phyloP scores from a whole-genome alignment of 2,888 invertebrate species.

The Muschampia plurimacula region DNA sequence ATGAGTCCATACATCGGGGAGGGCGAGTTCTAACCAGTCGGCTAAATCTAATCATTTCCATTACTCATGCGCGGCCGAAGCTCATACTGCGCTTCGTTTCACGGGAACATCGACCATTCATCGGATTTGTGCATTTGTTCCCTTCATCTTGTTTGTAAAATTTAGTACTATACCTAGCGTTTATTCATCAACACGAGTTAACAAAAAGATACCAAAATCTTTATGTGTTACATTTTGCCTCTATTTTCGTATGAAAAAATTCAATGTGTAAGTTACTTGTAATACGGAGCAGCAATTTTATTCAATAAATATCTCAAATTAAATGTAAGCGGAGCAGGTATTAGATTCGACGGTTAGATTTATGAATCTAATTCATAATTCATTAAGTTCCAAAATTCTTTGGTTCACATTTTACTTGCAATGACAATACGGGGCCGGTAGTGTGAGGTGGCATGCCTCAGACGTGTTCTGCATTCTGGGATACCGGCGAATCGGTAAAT shows the following conservation, averaged over 20 bases:
- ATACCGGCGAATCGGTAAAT: constrained; percentile 57
- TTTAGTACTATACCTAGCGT: constrained; percentile 37
- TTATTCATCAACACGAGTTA: background rate
- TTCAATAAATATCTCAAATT: too few species aligned
- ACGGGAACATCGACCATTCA: constrained; percentile 66
- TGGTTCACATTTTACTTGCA: constrained; percentile 23
- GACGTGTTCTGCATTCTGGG: constrained; percentile 60
- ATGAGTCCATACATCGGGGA: constrained; percentile 53
- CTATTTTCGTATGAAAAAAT: too few species aligned
- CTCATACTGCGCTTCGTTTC: constrained; percentile 80
- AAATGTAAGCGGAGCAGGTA: background rate
- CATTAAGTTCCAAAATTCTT: constrained; percentile 25
- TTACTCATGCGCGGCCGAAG: constrained; percentile 74
- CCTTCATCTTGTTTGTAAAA: constrained; percentile 50
- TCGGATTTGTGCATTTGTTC: constrained; percentile 59
- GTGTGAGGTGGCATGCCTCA: constrained; percentile 40
- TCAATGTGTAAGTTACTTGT: too few species aligned
- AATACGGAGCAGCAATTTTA: too few species aligned
- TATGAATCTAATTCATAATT: background rate
- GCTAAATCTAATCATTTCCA: constrained; percentile 81
- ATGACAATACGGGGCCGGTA: constrained; percentile 21
- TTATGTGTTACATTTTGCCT: background rate
- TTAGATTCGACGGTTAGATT: background rate
- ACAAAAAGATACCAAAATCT: background rate
- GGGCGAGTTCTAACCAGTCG: constrained; percentile 67